Evolutionary conservation across 92 coral and sea anemone genomes (phyloP).

Genomic region (Epizoanthus fatuus): DNA sequence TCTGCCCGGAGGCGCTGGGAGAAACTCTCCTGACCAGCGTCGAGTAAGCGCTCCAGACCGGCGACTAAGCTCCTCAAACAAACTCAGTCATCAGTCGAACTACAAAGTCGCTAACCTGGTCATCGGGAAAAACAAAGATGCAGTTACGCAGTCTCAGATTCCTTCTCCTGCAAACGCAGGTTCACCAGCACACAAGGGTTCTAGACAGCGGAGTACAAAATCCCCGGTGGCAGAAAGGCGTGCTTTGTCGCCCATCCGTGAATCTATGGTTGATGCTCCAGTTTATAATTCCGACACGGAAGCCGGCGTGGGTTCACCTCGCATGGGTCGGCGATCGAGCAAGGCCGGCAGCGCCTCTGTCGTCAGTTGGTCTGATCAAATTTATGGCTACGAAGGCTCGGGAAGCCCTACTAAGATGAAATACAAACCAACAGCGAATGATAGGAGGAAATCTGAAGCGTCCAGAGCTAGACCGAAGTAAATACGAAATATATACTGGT

Average conservation of each 20-base stretch:
- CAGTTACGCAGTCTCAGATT: constrained; percentile 47
- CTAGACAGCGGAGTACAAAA: constrained; percentile 79
- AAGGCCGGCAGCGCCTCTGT: constrained; percentile 87
- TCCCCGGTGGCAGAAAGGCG: constrained; percentile 93
- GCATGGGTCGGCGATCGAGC: constrained; percentile 81
- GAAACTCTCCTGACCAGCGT: constrained; percentile 67
- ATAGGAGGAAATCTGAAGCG: constrained; percentile 80
- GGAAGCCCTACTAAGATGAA: constrained; percentile 88
- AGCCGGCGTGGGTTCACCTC: constrained; percentile 72
- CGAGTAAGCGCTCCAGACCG: constrained; percentile 60
- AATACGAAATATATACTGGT: background rate
- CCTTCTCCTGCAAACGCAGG: constrained; percentile 68
- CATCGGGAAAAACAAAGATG: constrained; percentile 93
- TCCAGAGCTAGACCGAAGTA: constrained; percentile 84
- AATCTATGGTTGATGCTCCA: constrained; percentile 65
- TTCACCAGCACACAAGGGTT: constrained; percentile 56
- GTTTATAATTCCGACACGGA: constrained; percentile 78
- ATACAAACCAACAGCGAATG: constrained; percentile 67
- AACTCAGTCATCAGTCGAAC: constrained; percentile 90
- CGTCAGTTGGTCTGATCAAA: constrained; percentile 99
- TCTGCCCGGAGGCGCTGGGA: constrained; percentile 61
- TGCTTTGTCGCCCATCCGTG: constrained; percentile 97
- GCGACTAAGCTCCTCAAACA: constrained; percentile 63
- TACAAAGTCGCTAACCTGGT: constrained; percentile 98
- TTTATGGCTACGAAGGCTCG: constrained; percentile 76